Base-by-base conservation (phyloP, 2,797 vertebrate species). In the Arvicola amphibius region DNA sequence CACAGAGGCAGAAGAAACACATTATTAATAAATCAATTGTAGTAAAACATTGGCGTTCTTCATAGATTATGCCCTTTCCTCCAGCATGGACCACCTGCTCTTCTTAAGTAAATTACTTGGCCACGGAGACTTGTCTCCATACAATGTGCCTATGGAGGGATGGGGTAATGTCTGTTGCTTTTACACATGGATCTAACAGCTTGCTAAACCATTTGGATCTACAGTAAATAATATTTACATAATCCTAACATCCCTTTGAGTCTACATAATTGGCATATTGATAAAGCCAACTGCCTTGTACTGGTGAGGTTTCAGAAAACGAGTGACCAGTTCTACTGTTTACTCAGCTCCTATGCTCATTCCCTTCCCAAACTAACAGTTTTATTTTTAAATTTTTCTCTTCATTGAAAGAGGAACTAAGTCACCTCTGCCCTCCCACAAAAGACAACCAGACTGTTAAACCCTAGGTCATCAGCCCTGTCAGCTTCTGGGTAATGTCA, bases 261-360 rank as follows among this genome's bases (percentile, higher is more conserved):
- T 29, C 56, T 67, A 74, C 43, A 13, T 37, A 27, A 51, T 40
- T 79, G 56, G 78, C 34, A 37, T 65, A n/a, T 40, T 53, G 48
- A 85, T n/a, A 79, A 81, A 87, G 25, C 32, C 76, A 34, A 4
- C 23, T 21, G 4, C 34, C 17, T 23, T n/a, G 14, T 9, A 5
- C 11, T 1, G 3, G 0, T 25, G 29, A 13, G 0, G 0, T 7
- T 14, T 32, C 40, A 3, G 29, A 17, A 78, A 27, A 14, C 1
- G 14, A 81, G 19, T 23, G 1, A 2, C 53, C 2, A 8, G 23
- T 8, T 8, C 51, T 67, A 17, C 1, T 63, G 12, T 69, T 81
- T 19, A 4, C 2, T 10, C 16, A 16, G 29, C 4, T n/a, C 37
- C 40, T 46, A 1, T 40, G 12, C 46, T 1, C 19, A 2, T n/a